Conservation (phyloP, 2,113 vertebrate genomes). For the Crotalus horridus region DNA sequence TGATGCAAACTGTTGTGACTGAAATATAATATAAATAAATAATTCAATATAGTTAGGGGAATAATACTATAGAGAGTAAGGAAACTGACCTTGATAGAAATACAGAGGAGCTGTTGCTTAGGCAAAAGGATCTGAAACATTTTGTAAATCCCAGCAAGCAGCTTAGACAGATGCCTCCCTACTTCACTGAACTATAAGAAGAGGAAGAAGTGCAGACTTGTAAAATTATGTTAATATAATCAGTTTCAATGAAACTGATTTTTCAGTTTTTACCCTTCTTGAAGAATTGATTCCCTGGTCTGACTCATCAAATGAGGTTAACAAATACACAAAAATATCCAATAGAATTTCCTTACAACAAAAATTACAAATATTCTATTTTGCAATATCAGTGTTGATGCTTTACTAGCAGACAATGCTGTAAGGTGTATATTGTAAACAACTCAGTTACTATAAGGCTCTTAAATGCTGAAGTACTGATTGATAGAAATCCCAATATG, state of each 20-base stretch:
- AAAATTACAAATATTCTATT: neutral
- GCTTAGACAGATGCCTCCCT: neutral
- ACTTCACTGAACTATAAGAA: neutral
- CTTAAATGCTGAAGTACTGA: neutral
- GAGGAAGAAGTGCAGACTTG: neutral
- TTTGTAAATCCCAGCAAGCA: neutral
- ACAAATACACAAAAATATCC: neutral
- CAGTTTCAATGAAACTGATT: neutral
- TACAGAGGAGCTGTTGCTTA: neutral
- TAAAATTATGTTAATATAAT: neutral
- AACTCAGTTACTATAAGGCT: neutral
- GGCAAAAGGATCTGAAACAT: neutral
- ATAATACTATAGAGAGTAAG: neutral
- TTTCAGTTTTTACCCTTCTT: neutral
- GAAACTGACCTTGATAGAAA: neutral
- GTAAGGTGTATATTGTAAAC: neutral
- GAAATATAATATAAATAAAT: slow-evolving; percentile 13
- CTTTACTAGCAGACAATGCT: neutral
- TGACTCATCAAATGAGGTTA: neutral
- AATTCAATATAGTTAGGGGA: neutral
- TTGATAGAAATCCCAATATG: slow-evolving; percentile 16
- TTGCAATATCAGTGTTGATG: neutral
- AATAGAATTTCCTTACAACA: neutral
- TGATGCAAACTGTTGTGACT: neutral
- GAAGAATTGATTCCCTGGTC: neutral